phyloP scores from a whole-genome alignment of 2,797 vertebrate species.

The Columba guinea region DNA sequence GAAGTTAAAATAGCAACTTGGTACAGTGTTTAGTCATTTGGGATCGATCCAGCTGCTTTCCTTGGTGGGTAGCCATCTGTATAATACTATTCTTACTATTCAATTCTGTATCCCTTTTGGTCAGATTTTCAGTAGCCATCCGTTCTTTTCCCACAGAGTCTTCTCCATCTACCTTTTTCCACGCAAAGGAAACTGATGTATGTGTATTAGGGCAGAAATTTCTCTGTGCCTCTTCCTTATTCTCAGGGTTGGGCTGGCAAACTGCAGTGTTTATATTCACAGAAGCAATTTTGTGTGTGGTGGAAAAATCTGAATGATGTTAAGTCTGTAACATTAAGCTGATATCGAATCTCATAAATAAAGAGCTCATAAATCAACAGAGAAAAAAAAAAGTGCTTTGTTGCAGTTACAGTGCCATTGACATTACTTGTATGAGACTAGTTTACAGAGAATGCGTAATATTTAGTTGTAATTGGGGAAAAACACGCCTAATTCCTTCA shows the following conservation, averaged over 20 bases:
- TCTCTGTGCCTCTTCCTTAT: not conserved
- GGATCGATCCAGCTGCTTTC: not conserved
- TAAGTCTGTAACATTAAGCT: not conserved
- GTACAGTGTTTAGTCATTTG: not conserved
- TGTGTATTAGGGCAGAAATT: not conserved
- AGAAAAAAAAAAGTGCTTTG: not conserved
- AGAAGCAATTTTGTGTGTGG: not conserved
- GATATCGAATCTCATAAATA: not conserved
- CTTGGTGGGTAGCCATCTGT: not conserved
- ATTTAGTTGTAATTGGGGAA: not conserved
- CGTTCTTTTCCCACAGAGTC: not conserved
- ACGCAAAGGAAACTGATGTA: not conserved
- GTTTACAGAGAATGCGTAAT: not conserved
- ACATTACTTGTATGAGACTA: not conserved
- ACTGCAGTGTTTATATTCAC: not conserved
- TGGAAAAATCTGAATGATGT: not conserved
- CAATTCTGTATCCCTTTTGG: not conserved
- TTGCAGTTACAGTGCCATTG: not conserved
- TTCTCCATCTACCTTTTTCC: not conserved
- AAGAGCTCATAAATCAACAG: not conserved
- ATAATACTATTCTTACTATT: not conserved
- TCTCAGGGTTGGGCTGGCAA: not conserved
- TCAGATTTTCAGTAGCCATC: not conserved
- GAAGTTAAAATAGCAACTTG: conserved; percentile 5
- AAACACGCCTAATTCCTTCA: not conserved